Evolutionary conservation across 2,888 invertebrate species (phyloP).

Genomic region (Colletes collaris): DNA sequence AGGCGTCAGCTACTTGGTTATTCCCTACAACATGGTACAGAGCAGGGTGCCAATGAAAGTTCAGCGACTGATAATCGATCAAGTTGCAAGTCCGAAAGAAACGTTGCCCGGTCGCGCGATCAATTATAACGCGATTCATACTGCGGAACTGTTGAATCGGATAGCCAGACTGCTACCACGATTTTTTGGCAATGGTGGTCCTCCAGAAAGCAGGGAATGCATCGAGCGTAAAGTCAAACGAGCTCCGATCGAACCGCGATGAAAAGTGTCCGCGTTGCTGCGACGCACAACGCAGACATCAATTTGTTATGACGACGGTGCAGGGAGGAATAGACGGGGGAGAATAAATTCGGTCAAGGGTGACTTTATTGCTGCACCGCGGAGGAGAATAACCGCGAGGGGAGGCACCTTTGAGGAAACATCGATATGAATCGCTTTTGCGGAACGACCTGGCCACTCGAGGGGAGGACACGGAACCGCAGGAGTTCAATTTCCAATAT

Average conservation of each 20-base stretch:
- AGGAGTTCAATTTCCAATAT: slow-evolving; percentile 6
- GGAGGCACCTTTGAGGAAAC: slow-evolving; percentile 28
- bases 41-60: slow-evolving; percentile 7
- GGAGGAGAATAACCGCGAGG: slow-evolving; percentile 1
- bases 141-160: neutral
- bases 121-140: neutral
- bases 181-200: too few relatives aligned
- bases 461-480: slow-evolving; percentile 11
- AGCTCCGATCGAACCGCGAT: neutral
- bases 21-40: slow-evolving; percentile 9
- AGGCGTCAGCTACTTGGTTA: slow-evolving; percentile 33
- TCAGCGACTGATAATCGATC: slow-evolving; percentile 22
- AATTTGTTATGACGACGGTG: slow-evolving; percentile 23
- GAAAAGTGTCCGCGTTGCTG: neutral
- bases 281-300: neutral
- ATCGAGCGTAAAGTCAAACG: too few relatives aligned
- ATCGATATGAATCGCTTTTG: slow-evolving; percentile 43
- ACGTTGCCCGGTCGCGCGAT: slow-evolving; percentile 10
- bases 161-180: neutral
- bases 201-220: neutral
- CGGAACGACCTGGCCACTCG: slow-evolving; percentile 12
- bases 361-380: slow-evolving; percentile 37
- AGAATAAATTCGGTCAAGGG: slow-evolving; percentile 39
- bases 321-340: neutral
- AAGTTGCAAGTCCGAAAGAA: slow-evolving; percentile 7